phyloP scores from a whole-genome alignment of 2,113 vertebrate species.

The Ciconia boyciana region DNA sequence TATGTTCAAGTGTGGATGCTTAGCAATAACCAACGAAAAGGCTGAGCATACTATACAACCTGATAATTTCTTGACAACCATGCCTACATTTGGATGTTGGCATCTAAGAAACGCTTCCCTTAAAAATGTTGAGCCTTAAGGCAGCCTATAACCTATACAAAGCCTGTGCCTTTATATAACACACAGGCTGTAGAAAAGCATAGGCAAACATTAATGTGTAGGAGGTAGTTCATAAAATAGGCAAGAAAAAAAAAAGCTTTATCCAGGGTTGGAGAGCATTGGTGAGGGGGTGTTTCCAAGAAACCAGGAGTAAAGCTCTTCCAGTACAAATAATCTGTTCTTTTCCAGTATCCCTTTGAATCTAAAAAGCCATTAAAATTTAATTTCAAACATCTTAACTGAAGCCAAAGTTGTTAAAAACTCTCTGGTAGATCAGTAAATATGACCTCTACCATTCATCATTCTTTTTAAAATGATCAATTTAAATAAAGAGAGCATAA shows the following conservation, averaged over 20 bases:
- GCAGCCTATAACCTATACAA: not conserved
- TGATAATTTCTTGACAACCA: not conserved
- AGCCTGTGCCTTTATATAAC: not conserved
- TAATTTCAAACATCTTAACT: not conserved
- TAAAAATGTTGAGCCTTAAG: not conserved
- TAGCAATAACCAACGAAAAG: not conserved
- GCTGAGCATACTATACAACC: not conserved
- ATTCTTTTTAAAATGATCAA: not conserved
- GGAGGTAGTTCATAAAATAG: not conserved
- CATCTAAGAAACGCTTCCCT: not conserved
- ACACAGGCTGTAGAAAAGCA: not conserved
- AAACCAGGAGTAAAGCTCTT: not conserved
- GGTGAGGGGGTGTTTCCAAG: not conserved
- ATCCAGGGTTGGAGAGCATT: not conserved
- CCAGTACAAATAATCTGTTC: slow-evolving; percentile 4
- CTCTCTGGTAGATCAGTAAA: not conserved
- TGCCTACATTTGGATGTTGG: not conserved
- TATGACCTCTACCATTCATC: not conserved
- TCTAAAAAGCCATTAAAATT: not conserved
- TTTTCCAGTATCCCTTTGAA: not conserved
- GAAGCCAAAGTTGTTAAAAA: not conserved
- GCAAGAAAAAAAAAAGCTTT: not conserved
- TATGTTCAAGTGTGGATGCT: not conserved
- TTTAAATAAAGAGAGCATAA: not conserved
- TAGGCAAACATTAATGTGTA: not conserved